A percentile compares a stretch with the other conserved stretches of the same genome.
Conservation (phyloP, 2,113 vertebrate genomes). For the Tapirus terrestris region DNA sequence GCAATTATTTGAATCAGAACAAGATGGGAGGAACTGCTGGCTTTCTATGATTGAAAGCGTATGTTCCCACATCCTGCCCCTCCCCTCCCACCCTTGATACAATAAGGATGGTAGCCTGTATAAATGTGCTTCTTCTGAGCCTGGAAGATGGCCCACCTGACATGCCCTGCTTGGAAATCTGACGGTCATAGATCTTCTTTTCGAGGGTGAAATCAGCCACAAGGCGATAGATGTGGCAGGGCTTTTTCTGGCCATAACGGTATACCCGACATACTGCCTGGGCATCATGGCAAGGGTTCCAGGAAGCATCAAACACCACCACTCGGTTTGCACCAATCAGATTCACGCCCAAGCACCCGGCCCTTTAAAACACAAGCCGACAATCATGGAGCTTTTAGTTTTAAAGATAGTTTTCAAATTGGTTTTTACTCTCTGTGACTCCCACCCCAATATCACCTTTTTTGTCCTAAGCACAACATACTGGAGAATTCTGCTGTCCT, state of each 20-base stretch:
- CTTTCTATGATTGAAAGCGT: not conserved
- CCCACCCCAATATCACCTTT: not conserved
- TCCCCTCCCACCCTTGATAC: not conserved
- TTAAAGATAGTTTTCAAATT: conserved; percentile 6
- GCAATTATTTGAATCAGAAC: not conserved
- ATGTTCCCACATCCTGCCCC: not conserved
- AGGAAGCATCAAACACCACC: conserved; percentile 98
- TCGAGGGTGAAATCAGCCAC: conserved; percentile 98
- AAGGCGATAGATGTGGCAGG: conserved; percentile 96
- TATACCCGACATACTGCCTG: conserved; percentile 98
- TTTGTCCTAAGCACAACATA: not conserved
- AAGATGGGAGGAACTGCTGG: not conserved
- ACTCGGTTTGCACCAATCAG: conserved; percentile 98
- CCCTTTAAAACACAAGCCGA: conserved; percentile 87
- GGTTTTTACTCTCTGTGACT: not conserved
- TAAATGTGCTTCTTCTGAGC: not conserved
- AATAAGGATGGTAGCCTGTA: not conserved
- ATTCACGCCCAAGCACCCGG: conserved; percentile 98
- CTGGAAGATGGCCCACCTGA: conserved; percentile 88
- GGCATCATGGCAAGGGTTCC: conserved; percentile 99
- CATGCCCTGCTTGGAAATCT: conserved; percentile 99
- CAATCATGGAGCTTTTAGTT: conserved; percentile 50
- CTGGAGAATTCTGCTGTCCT: not conserved
- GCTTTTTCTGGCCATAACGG: conserved; percentile 97
- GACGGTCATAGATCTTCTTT: conserved; percentile 99